A percentile compares a stretch with the other conserved stretches of the same genome.
Conservation (phyloP, 2,797 vertebrate species). For the Percopsis omiscomaycus region DNA sequence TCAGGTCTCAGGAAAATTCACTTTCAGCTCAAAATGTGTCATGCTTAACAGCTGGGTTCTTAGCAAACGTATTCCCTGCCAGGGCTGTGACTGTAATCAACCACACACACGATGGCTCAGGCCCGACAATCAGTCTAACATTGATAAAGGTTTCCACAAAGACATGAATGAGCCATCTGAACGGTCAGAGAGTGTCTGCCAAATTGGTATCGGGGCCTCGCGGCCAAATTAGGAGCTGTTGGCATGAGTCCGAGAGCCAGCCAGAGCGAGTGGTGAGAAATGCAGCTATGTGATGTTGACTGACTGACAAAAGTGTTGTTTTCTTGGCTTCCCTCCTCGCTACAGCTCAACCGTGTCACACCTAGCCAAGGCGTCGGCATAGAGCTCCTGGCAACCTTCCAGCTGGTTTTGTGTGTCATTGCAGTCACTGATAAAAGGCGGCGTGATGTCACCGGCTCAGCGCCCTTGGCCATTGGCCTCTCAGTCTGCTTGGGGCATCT, state of each 20-base stretch:
- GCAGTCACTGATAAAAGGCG: slow-evolving; percentile 93
- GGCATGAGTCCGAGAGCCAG: not conserved
- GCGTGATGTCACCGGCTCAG: slow-evolving; percentile 88
- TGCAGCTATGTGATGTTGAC: slow-evolving; percentile 28
- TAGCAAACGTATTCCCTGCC: slow-evolving; percentile 12
- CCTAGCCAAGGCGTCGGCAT: slow-evolving; percentile 90
- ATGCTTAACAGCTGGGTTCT: slow-evolving; percentile 8
- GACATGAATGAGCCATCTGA: slow-evolving; percentile 13
- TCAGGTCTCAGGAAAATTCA: not conserved
- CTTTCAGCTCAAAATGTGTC: slow-evolving; percentile 5
- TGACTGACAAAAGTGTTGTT: slow-evolving; percentile 50
- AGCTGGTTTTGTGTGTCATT: slow-evolving; percentile 94
- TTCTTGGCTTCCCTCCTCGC: slow-evolving; percentile 35
- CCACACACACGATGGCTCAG: not conserved
- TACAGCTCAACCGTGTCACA: slow-evolving; percentile 75
- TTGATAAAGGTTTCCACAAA: slow-evolving; percentile 16
- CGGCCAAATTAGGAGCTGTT: not conserved
- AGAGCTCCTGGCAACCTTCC: slow-evolving; percentile 93
- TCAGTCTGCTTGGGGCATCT: slow-evolving; percentile 93
- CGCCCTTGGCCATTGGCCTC: slow-evolving; percentile 92
- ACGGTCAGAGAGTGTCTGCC: slow-evolving; percentile 11
- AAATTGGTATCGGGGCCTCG: slow-evolving; percentile 29
- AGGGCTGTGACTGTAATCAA: not conserved
- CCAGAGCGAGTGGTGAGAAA: slow-evolving; percentile 20
- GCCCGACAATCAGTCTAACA: slow-evolving; percentile 6